Conservation (phyloP, 1,140 invertebrate species). For the Drosophila neocordata region DNA sequence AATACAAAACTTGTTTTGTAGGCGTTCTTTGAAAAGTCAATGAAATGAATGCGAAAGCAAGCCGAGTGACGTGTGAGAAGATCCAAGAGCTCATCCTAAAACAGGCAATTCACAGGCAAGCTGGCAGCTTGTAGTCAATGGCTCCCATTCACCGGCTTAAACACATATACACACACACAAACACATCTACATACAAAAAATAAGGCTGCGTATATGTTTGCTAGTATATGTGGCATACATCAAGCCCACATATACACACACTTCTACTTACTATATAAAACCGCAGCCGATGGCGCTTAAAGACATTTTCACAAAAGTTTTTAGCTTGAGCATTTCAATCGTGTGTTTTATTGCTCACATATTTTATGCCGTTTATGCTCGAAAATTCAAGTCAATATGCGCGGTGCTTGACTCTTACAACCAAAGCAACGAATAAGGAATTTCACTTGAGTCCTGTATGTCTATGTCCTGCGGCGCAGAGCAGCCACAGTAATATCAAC, state of each 20-base stretch:
- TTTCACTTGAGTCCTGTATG: slow-evolving; percentile 44
- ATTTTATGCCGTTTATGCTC: slow-evolving; percentile 81
- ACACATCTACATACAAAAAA: slow-evolving; percentile 35
- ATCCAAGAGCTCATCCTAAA: slow-evolving; percentile 56
- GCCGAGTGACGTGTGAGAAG: slow-evolving; percentile 31
- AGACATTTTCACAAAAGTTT: slow-evolving; percentile 76
- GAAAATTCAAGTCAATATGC: slow-evolving; percentile 68
- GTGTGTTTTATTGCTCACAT: slow-evolving; percentile 80
- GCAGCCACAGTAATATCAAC: background rate
- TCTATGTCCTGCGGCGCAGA: slow-evolving; percentile 58
- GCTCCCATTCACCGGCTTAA: slow-evolving; percentile 73
- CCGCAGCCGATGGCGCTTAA: slow-evolving; percentile 71
- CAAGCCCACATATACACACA: slow-evolving; percentile 44
- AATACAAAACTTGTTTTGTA: slow-evolving; percentile 42
- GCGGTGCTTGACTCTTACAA: slow-evolving; percentile 29
- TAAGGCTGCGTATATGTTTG: slow-evolving; percentile 35
- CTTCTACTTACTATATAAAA: slow-evolving; percentile 7
- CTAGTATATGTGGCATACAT: slow-evolving; percentile 69
- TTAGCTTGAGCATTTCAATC: slow-evolving; percentile 79
- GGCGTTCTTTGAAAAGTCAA: slow-evolving; percentile 58
- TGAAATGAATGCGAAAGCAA: slow-evolving; percentile 67
- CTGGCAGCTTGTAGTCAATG: slow-evolving; percentile 68
- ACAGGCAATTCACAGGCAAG: slow-evolving; percentile 70
- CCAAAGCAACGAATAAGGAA: slow-evolving; percentile 35
- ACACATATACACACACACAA: slow-evolving; percentile 39